These are phyloP conservation scores for Papilio demoleus DNA, from an alignment of 2,888 invertebrate genomes.

Conservation along the genomic window DNA sequence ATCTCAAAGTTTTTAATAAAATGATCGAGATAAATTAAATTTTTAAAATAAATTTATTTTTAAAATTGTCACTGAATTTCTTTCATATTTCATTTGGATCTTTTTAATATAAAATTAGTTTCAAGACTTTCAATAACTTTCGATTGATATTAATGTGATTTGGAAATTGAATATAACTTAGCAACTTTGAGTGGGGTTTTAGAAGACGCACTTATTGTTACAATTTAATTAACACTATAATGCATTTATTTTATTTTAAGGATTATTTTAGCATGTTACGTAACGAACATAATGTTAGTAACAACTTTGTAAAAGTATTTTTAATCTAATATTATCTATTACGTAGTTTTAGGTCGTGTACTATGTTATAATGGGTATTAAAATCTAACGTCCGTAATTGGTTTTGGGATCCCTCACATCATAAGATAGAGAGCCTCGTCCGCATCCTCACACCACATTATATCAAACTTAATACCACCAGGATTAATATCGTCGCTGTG, in stretches of 20 bases:
- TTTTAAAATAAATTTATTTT: background rate
- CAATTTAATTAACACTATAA: background rate
- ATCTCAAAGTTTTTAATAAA: background rate
- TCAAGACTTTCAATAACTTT: background rate
- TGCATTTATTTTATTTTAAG: no score
- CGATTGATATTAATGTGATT: conserved; percentile 1
- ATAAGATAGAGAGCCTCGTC: background rate
- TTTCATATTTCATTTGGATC: background rate
- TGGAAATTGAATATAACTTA: background rate
- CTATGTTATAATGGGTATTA: background rate
- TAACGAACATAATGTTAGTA: no score
- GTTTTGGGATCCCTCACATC: background rate
- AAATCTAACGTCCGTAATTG: background rate
- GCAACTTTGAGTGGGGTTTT: background rate
- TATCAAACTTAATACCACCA: background rate
- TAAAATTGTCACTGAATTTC: conserved; percentile 1
- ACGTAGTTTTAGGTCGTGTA: background rate
- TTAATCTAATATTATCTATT: background rate
- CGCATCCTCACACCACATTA: background rate
- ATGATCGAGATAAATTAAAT: background rate
- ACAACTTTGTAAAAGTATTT: background rate
- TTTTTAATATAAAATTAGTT: background rate
- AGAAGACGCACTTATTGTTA: background rate
- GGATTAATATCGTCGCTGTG: conserved; percentile 1
- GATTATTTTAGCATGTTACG: no score